These are phyloP conservation scores for Philotrypesis tridentata DNA, from an alignment of 1,140 invertebrate species.

Conservation along the genomic window DNA sequence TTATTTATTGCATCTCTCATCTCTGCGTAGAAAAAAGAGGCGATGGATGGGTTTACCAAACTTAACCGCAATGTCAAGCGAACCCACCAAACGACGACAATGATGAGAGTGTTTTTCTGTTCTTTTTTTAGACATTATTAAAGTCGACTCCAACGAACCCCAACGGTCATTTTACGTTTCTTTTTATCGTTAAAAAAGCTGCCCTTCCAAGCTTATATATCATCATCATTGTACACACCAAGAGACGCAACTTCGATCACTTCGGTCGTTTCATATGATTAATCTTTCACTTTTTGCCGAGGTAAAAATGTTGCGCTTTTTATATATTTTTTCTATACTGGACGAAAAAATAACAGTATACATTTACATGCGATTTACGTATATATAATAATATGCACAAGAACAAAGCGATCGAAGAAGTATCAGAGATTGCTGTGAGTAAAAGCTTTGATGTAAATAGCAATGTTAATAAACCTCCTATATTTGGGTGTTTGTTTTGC, in stretches of 20 bases:
- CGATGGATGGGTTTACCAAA: conserved; percentile 44
- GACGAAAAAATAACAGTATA: not conserved
- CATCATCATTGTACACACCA: not conserved
- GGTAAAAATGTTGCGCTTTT: conserved; percentile 5
- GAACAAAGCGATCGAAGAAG: conserved; percentile 33
- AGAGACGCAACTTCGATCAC: conserved; percentile 33
- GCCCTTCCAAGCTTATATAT: not conserved
- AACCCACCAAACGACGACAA: conserved; percentile 56
- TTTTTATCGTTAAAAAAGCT: conserved; percentile 18
- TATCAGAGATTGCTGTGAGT: not conserved
- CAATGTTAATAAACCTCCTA: not conserved
- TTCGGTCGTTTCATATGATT: not conserved
- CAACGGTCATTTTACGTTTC: not conserved
- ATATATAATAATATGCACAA: not conserved
- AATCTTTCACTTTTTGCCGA: not conserved
- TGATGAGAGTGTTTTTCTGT: not conserved
- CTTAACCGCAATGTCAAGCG: conserved; percentile 65
- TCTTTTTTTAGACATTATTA: not conserved
- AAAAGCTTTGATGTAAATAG: conserved; percentile 26
- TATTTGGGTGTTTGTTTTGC: not conserved
- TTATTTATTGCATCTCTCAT: not conserved
- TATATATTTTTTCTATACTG: not conserved
- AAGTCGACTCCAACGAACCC: not conserved
- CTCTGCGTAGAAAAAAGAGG: conserved; percentile 12
- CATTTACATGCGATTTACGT: not conserved